These are phyloP conservation scores for Denticeps clupeoides DNA, from an alignment of 2,797 vertebrate genomes.

Conservation along the genomic window DNA sequence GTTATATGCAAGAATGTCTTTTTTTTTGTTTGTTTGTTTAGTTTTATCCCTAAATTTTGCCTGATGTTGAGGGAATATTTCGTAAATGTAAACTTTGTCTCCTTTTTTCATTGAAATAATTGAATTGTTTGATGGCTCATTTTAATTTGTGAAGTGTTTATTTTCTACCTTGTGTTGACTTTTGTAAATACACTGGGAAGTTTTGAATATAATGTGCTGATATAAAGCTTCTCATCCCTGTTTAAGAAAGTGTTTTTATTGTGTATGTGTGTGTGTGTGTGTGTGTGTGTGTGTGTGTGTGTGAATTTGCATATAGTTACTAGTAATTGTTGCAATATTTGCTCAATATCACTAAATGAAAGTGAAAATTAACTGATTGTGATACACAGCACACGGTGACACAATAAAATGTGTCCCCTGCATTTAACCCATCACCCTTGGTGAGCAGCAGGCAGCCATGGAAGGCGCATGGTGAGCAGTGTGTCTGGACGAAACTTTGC, in stretches of 20 bases:
- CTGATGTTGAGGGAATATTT: constrained; percentile 41
- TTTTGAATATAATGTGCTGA: constrained; percentile 33
- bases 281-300: not conserved
- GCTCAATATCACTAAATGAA: too few species aligned
- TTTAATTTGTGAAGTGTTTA: constrained; percentile 34
- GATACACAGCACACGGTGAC: too few species aligned
- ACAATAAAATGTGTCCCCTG: too few species aligned
- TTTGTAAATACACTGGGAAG: constrained; percentile 37
- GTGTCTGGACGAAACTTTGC: too few species aligned
- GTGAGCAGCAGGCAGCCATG: too few species aligned
- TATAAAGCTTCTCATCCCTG: constrained; percentile 36
- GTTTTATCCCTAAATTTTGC: constrained; percentile 35
- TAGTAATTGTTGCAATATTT: too few species aligned
- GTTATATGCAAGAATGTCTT: constrained; percentile 32
- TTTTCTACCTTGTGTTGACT: constrained; percentile 33
- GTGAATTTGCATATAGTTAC: too few species aligned
- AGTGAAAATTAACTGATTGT: too few species aligned
- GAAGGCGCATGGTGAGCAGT: too few species aligned
- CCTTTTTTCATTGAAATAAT: constrained; percentile 23
- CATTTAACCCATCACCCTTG: too few species aligned
- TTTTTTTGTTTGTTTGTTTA: constrained; percentile 26
- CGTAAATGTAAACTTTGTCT: constrained; percentile 48
- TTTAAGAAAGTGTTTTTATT: constrained; percentile 18
- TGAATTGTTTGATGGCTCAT: constrained; percentile 26
- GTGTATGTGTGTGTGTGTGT: constrained; percentile 1